Evolutionary conservation across 2,113 vertebrate species (phyloP).

Genomic region (Microtus montanus): DNA sequence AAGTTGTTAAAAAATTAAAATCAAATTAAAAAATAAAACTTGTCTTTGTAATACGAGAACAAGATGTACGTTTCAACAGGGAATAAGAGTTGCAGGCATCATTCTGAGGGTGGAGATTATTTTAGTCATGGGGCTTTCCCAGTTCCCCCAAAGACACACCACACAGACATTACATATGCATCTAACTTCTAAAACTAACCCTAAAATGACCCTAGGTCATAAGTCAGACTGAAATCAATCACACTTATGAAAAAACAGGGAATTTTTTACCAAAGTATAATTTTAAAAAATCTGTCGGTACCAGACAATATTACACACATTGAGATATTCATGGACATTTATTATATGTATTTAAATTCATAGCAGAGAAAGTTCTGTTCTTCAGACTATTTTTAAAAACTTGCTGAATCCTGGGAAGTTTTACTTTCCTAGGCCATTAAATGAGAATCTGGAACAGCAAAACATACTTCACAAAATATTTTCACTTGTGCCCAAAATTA

Average conservation of each 20-base stretch:
- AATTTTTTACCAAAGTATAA: conserved; percentile 22
- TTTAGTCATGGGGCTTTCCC: conserved; percentile 57
- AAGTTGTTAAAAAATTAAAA: background rate
- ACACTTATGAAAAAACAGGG: background rate
- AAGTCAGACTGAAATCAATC: conserved; percentile 43
- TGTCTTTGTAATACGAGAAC: background rate
- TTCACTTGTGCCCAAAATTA: background rate
- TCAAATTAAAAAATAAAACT: background rate
- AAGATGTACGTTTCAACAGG: background rate
- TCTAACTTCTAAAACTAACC: conserved; percentile 23
- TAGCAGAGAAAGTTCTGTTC: background rate
- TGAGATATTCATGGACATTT: background rate
- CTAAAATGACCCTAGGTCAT: conserved; percentile 21
- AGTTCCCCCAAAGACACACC: conserved; percentile 28
- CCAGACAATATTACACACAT: background rate
- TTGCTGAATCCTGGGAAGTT: background rate
- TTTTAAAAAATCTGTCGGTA: background rate
- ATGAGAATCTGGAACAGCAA: background rate
- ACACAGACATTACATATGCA: background rate
- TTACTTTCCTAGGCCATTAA: conserved; percentile 1
- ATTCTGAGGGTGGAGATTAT: background rate
- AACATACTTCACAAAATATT: background rate
- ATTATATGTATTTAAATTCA: background rate
- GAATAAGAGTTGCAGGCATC: background rate
- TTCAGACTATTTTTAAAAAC: background rate